Evolutionary conservation across 2,113 vertebrate species (phyloP), one percentile per base, ranked within the genome.

Genomic region (Pontoporia blainvillei): DNA sequence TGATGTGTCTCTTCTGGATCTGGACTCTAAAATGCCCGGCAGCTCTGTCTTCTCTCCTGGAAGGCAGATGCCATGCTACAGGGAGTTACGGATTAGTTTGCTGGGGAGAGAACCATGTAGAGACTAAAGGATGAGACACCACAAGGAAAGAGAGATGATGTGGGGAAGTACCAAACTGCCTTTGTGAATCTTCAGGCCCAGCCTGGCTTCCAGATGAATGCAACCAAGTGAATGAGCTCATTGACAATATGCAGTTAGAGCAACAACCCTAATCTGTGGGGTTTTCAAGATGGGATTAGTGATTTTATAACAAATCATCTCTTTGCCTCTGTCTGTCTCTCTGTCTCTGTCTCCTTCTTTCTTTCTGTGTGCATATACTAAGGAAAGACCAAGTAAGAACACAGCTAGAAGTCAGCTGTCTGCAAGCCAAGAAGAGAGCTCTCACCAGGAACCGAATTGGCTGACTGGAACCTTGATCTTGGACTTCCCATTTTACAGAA

Each of bases 1-100:
- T 67, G 34, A 20, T 3, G 0, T 36, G 6, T 1, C 2, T 79
- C 10, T 41, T 46, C 31, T 84, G 36, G 11, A 5, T 1, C 21
- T 25, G 76, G 11, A 73, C 1, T 46, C 90, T 29, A 81, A 57
- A 49, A 52, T 67, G 41, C 15, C n/a, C 75, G 5, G 25, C 6
- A 61, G 12, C 11, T 86, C 10, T 13, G 10, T 86, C n/a, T 84
- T 90, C 11, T 29, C 23, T 64, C 27, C n/a, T 64, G 23, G 34
- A 86, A 72, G 25, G 2, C 44, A 39, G 34, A 18, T 44, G 6
- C 2, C 18, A 1, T 36, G 8, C 34, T 78, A 29, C 13, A 44
- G 17, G 27, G 4, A 79, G 29, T 31, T 79, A 72, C 0, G 71
- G 18, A 29, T 46, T 27, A 41, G 8, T 11, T 14, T 61, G 23